phyloP scores from a whole-genome alignment of 2,797 vertebrate species.

The Karalla daura region DNA sequence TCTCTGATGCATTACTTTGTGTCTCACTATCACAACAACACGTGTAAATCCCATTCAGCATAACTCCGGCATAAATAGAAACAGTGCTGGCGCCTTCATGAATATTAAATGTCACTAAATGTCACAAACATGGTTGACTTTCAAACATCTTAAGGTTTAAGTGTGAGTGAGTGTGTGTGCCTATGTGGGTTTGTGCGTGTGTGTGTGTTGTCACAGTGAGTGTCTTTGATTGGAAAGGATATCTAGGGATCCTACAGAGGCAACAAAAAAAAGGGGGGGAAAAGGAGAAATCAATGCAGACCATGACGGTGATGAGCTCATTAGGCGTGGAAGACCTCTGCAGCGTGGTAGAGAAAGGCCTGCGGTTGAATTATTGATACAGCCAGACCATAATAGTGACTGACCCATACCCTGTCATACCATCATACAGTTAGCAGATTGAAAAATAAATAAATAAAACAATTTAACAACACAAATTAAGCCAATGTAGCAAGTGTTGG shows the following conservation, averaged over 20 bases:
- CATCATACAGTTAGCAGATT: neutral
- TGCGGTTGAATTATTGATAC: slow-evolving; percentile 46
- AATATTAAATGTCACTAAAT: slow-evolving; percentile 75
- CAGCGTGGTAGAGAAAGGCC: slow-evolving; percentile 1
- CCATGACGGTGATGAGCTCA: slow-evolving; percentile 41
- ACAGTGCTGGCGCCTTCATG: slow-evolving; percentile 46
- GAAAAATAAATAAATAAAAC: neutral
- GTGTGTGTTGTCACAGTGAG: slow-evolving; percentile 6
- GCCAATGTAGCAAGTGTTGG: no score
- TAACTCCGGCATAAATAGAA: slow-evolving; percentile 35
- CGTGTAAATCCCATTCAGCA: slow-evolving; percentile 28
- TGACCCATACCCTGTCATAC: neutral
- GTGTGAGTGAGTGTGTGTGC: neutral
- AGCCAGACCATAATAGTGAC: neutral
- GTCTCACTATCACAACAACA: slow-evolving; percentile 12
- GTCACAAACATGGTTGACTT: slow-evolving; percentile 65
- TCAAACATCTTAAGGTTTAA: slow-evolving; percentile 42
- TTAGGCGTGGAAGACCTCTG: slow-evolving; percentile 30
- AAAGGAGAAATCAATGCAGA: slow-evolving; percentile 45
- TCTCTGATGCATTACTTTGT: neutral
- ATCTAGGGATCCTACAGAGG: slow-evolving; percentile 19
- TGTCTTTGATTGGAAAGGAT: slow-evolving; percentile 23
- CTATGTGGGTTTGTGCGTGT: slow-evolving; percentile 3
- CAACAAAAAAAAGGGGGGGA: no score
- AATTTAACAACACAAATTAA: no score